Evolutionary conservation across 1,140 invertebrate species (phyloP), one percentile per base, ranked within the genome.

Genomic region (Drosophila sucinea): DNA sequence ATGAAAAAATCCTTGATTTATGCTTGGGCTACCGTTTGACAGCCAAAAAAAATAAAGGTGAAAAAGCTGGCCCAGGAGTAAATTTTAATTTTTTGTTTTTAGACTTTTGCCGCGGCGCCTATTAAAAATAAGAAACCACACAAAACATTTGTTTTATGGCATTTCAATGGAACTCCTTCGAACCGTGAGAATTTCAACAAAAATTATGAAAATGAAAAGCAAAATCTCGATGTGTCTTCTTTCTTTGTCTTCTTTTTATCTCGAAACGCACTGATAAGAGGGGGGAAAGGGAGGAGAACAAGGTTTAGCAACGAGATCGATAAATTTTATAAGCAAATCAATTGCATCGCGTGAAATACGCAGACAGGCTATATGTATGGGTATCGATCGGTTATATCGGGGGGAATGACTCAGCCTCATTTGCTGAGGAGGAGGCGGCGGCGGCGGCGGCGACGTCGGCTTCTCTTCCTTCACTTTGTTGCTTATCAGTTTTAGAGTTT

Each of bases 291-390:
- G 44, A 51, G 44, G 1, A 25, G 44, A 27, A 51, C 44, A 51
- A 51, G 44, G n/a, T 51, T 51, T 51, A 51, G 44, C 23, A 51
- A 68, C 61, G 66, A 68, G 84, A 89, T 89, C 84, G 84, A 89
- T 89, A 89, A 89, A 89, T 89, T 89, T 78, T 89, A 89, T 81
- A 87, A 89, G 84, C 84, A 75, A 82, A 81, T 89, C 84, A 89
- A 89, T 89, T 89, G 84, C 83, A 87, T 89, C 84, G 84, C 84
- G 84, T 87, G 83, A 87, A 87, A 87, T 87, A 87, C 84, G 84
- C 84, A 70, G 69, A 56, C 64, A 79, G 70, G 55, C 44, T 27
- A 51, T 51, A 25, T 27, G 25, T 51, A 51, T 51, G 44, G 44
- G 8, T 51, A 38, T 7, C 69, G 30, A 60, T 60, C 35, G 60